Evolutionary conservation across 1,140 invertebrate species (phyloP).

Genomic region (Harlomillsia oculata): DNA sequence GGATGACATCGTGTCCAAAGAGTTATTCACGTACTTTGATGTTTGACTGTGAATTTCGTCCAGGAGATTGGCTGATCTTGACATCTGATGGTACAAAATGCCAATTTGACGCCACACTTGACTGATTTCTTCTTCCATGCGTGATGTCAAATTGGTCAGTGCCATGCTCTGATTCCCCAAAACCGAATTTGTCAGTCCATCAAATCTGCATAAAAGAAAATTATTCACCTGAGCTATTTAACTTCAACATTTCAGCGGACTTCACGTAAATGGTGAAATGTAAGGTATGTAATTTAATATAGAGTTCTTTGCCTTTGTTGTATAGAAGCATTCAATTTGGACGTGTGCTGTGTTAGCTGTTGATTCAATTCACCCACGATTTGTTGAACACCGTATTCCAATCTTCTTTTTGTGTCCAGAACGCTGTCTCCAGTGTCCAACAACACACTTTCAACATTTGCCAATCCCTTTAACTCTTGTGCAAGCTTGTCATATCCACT

Average conservation of each 20-base stretch:
- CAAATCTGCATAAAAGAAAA: conserved; percentile 35
- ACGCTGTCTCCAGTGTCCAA: conserved; percentile 74
- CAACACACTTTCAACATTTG: conserved; percentile 68
- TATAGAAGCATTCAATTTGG: conserved; percentile 57
- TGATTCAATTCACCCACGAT: conserved; percentile 69
- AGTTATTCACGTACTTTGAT: conserved; percentile 64
- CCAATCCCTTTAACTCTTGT: conserved; percentile 48
- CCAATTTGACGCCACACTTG: conserved; percentile 75
- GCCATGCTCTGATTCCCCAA: conserved; percentile 63
- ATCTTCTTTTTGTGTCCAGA: conserved; percentile 66
- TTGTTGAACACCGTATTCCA: conserved; percentile 75
- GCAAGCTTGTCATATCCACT: conserved; percentile 49
- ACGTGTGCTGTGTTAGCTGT: conserved; percentile 54
- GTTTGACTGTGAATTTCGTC: conserved; percentile 68
- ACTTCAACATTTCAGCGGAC: neutral
- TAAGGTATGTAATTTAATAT: conserved; percentile 16
- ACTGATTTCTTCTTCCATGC: conserved; percentile 70
- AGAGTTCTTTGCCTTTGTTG: conserved; percentile 43
- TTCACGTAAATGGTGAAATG: neutral
- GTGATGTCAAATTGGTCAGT: conserved; percentile 60
- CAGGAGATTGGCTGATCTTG: conserved; percentile 59
- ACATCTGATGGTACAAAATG: conserved; percentile 75
- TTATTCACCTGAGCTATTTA: neutral
- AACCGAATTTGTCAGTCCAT: conserved; percentile 43
- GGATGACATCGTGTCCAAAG: conserved; percentile 56